phyloP scores from a whole-genome alignment of 92 coral and sea anemone genomes.

The Diadumene lineata region DNA sequence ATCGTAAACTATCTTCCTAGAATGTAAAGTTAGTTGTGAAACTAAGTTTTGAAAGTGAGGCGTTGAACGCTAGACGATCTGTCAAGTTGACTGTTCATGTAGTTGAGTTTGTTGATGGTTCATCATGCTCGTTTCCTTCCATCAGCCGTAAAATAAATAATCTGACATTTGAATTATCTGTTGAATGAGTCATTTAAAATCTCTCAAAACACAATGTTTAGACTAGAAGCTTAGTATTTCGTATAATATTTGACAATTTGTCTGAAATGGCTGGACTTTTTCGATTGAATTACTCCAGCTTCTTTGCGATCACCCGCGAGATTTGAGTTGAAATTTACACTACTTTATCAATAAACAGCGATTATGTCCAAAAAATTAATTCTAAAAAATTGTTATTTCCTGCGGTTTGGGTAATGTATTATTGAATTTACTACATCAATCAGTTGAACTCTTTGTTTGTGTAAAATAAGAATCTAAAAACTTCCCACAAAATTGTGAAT shows the following conservation, averaged over 20 bases:
- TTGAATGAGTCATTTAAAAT: conserved; percentile 19
- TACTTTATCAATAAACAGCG: conserved; percentile 16
- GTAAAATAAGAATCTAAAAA: neutral
- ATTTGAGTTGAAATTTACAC: too few relatives aligned
- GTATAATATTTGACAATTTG: neutral
- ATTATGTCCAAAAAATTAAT: conserved; percentile 11
- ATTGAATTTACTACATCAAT: conserved; percentile 1
- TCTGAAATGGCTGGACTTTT: neutral
- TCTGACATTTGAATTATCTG: conserved; percentile 25
- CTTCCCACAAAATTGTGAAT: neutral
- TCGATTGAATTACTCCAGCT: too few relatives aligned
- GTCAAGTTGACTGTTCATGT: neutral
- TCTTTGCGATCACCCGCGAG: too few relatives aligned
- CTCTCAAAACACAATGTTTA: conserved; percentile 15
- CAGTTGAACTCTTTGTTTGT: neutral
- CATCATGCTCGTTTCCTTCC: neutral
- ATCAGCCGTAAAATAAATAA: conserved; percentile 6
- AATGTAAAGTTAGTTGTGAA: neutral
- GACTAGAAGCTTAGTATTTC: conserved; percentile 4
- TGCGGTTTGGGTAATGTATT: conserved; percentile 22
- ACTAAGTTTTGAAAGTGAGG: neutral
- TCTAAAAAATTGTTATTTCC: conserved; percentile 34
- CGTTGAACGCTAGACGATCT: neutral
- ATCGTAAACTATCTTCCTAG: conserved; percentile 23
- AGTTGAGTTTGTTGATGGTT: neutral